Conservation (phyloP, 2,888 invertebrate species). For the Antheraea assamensis region DNA sequence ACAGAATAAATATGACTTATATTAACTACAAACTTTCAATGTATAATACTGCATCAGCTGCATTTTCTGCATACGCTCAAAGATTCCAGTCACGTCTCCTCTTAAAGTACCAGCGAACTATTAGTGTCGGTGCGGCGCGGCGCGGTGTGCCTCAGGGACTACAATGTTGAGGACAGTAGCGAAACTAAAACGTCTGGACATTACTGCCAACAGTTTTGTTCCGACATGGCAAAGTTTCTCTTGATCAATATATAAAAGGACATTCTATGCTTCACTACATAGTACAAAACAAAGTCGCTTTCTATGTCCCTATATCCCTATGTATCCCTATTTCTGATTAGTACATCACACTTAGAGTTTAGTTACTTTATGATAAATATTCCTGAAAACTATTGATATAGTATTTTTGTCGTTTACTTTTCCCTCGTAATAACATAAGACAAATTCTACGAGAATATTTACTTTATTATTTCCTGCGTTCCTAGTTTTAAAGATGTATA, state of each 20-base stretch:
- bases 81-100: neutral
- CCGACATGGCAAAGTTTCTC: neutral
- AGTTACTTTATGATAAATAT: too few relatives aligned
- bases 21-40: neutral
- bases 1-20: neutral
- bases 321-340: too few relatives aligned
- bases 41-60: neutral
- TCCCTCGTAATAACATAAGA: too few relatives aligned
- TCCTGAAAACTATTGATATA: too few relatives aligned
- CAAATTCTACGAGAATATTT: neutral
- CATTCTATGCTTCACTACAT: too few relatives aligned
- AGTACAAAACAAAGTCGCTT: too few relatives aligned
- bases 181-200: constrained; percentile 1
- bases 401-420: too few relatives aligned
- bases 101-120: constrained; percentile 1
- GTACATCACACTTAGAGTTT: too few relatives aligned
- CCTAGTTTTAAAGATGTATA: neutral
- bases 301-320: too few relatives aligned
- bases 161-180: neutral
- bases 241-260: neutral
- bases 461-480: neutral
- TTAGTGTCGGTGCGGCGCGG: neutral
- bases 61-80: neutral
- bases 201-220: neutral
- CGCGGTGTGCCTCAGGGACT: constrained; percentile 2